Evolutionary conservation across 2,113 vertebrate species (phyloP).

Genomic region (Macquaria australasica): DNA sequence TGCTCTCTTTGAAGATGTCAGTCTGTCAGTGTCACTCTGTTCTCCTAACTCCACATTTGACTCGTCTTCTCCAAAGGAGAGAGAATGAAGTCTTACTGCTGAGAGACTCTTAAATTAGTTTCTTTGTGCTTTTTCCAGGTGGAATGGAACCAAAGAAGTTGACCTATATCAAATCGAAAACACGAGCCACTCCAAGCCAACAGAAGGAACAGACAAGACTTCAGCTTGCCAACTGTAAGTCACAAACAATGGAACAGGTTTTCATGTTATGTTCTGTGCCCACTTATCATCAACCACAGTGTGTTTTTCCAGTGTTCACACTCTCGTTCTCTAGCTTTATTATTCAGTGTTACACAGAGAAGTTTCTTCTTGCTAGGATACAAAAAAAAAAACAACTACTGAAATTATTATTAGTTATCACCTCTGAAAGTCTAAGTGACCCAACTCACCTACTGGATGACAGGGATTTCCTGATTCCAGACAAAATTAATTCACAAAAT

Average conservation of each 20-base stretch:
- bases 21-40: slow-evolving; percentile 17
- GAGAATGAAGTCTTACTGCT: slow-evolving; percentile 10
- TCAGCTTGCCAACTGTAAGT: slow-evolving; percentile 81
- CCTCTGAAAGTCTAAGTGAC: neutral
- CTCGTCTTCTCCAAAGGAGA: neutral
- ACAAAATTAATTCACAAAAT: neutral
- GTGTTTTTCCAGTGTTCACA: neutral
- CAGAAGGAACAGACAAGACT: slow-evolving; percentile 75
- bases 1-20: slow-evolving; percentile 32
- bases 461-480: neutral
- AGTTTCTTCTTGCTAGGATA: neutral
- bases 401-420: neutral
- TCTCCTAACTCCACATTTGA: slow-evolving; percentile 18
- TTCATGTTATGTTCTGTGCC: neutral
- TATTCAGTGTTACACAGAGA: neutral
- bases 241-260: neutral
- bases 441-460: neutral
- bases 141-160: slow-evolving; percentile 78
- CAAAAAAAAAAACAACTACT: neutral
- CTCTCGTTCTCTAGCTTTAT: neutral
- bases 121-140: slow-evolving; percentile 61
- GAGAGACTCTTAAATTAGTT: slow-evolving; percentile 24
- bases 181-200: slow-evolving; percentile 62
- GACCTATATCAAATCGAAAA: slow-evolving; percentile 76
- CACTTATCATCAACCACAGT: neutral